phyloP scores from a whole-genome alignment of 2,888 invertebrate genomes.

The Tipula lateralis region DNA sequence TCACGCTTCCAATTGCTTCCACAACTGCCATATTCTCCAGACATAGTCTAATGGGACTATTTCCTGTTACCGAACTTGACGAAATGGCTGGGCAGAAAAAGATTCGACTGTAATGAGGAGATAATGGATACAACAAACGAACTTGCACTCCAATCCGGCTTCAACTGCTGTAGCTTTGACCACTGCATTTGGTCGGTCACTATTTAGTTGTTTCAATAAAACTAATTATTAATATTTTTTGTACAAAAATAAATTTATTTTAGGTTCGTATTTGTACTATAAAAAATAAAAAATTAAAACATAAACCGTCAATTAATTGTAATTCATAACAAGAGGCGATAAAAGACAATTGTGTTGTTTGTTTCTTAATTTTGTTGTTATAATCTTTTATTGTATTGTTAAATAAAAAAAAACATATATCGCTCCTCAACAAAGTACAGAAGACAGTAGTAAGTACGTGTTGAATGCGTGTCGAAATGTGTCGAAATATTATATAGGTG shows the following conservation, averaged over 20 bases:
- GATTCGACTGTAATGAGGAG: not conserved
- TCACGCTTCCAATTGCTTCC: no score
- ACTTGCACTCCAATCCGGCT: not conserved
- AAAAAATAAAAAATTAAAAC: not conserved
- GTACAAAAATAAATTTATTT: not conserved
- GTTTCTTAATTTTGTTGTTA: not conserved
- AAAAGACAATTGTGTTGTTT: conserved; percentile 24
- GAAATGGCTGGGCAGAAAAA: no score
- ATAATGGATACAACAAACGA: not conserved
- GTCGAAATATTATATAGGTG: not conserved
- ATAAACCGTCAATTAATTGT: conserved; percentile 19
- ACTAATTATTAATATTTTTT: not conserved
- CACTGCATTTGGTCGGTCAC: no score
- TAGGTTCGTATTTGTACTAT: not conserved
- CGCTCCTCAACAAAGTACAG: not conserved
- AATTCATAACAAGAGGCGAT: conserved; percentile 24
- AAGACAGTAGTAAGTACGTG: not conserved
- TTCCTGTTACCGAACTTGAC: no score
- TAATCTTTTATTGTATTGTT: conserved; percentile 4
- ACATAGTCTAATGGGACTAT: no score
- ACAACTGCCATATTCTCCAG: no score
- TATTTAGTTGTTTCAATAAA: not conserved
- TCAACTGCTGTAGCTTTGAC: not conserved
- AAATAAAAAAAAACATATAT: not conserved
- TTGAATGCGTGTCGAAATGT: not conserved